Base-by-base conservation (phyloP, 1,140 invertebrate species). In the Achatina immaculata region DNA sequence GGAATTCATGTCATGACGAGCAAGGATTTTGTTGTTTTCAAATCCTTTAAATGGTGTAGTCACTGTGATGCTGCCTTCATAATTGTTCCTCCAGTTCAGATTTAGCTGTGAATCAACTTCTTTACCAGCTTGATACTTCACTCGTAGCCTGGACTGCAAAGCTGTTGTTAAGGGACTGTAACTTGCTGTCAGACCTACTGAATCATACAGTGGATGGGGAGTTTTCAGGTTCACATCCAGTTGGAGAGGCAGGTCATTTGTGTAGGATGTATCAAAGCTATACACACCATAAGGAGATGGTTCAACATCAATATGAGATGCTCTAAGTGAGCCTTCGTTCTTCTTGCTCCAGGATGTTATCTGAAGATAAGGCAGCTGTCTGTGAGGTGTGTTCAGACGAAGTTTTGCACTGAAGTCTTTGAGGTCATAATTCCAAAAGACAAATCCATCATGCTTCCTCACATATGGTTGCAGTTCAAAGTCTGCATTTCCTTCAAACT, bases 401-500 rank as follows among this genome's bases (percentile, higher is more conserved):
- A 76, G 19, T 31, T 76, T 76, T n/a, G 51, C n/a, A 38, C 40
- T 62, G 19, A 19, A 43, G 38, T 76, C 42, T 3, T 36, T 36
- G 4, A 21, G 11, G 1, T 62, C 58, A 40, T 40, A 58, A n/a
- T 66, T 45, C 36, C n/a, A 66, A 24, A 21, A 45, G 1, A 48
- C 7, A 43, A 66, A n/a, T 0, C 38, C 43, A 36, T 66, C 62
- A 78, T 78, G 68, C 31, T 78, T 78, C 34, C 45, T 43, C 11
- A 68, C 76, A 38, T 31, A 28, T 43, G 65, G 65, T 36, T 34
- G n/a, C 58, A 78, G 19, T 68, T 78, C 76, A 68, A 78, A 78
- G 45, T 78, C 76, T 14, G 76, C 76, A 36, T 36, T 78, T 66
- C 36, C 58, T 45, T 45, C 28, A 19, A 78, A 42, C 16, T 36